phyloP scores from a whole-genome alignment of 2,888 invertebrate genomes.

The Cristatella mucedo region DNA sequence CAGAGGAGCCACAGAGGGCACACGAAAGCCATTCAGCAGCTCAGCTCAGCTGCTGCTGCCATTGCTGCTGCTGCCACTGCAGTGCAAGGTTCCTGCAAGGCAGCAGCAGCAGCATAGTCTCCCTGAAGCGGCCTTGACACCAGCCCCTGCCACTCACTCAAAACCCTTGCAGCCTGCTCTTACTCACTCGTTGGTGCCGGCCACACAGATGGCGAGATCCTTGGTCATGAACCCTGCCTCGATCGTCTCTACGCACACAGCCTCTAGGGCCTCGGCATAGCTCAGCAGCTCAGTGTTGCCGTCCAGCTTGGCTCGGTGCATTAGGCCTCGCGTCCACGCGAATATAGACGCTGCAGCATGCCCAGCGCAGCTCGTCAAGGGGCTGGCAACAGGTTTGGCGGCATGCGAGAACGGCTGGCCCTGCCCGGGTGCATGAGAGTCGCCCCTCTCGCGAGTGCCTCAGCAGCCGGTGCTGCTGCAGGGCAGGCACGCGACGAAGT shows the following conservation, averaged over 20 bases:
- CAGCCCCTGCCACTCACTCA: background rate
- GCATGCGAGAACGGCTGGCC: no score
- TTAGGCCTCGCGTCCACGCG: slow-evolving; percentile 86
- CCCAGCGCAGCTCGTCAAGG: no score
- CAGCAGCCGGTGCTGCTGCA: background rate
- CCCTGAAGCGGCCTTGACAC: background rate
- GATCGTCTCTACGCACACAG: slow-evolving; percentile 82
- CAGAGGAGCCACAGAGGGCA: no score
- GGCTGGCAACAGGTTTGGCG: no score
- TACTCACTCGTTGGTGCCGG: slow-evolving; percentile 63
- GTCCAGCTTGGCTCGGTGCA: slow-evolving; percentile 85
- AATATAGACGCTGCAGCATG: slow-evolving; percentile 72
- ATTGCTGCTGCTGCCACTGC: background rate
- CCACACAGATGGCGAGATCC: slow-evolving; percentile 92
- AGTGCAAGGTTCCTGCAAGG: background rate
- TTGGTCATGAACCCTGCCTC: slow-evolving; percentile 92
- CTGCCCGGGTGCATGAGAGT: no score
- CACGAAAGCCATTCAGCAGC: no score
- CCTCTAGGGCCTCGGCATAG: slow-evolving; percentile 72
- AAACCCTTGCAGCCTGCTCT: background rate
- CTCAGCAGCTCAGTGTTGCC: slow-evolving; percentile 55
- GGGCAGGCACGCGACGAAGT: no score
- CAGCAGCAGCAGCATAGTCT: background rate
- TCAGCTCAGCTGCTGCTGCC: no score
- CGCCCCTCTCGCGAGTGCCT: background rate